phyloP scores from a whole-genome alignment of 2,888 invertebrate species.

The Lochmaea crataegi region DNA sequence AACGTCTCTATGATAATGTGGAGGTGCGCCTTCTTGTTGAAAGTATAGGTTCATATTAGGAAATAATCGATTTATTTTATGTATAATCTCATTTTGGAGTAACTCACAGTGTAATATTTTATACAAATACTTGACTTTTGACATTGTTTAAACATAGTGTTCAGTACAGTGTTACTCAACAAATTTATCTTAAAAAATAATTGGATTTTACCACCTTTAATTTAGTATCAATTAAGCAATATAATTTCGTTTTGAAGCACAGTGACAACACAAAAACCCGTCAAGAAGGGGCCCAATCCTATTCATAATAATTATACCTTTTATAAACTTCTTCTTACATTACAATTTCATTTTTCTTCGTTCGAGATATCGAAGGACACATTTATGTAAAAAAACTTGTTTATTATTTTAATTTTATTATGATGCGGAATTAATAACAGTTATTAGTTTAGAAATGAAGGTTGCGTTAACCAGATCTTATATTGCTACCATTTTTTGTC shows the following conservation, averaged over 20 bases:
- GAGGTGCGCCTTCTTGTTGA: too few species aligned
- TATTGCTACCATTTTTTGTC: not conserved
- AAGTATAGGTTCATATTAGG: too few species aligned
- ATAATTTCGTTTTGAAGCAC: slow-evolving; percentile 3
- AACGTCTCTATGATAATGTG: too few species aligned
- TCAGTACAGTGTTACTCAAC: too few species aligned
- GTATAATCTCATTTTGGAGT: too few species aligned
- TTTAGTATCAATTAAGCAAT: not conserved
- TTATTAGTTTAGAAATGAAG: not conserved
- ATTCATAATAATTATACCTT: not conserved
- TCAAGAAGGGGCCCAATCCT: not conserved
- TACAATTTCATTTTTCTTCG: not conserved
- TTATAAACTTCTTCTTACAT: not conserved
- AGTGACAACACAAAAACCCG: not conserved
- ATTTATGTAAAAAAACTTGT: not conserved
- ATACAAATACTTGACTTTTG: too few species aligned
- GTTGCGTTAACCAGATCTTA: not conserved
- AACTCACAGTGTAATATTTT: too few species aligned
- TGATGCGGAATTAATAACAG: not conserved
- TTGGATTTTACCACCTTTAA: not conserved
- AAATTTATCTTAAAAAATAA: too few species aligned
- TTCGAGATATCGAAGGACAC: not conserved
- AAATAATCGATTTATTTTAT: too few species aligned
- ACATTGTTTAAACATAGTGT: too few species aligned
- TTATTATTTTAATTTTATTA: slow-evolving; percentile 3